phyloP scores from a whole-genome alignment of 2,797 vertebrate species.

The Falco naumanni region DNA sequence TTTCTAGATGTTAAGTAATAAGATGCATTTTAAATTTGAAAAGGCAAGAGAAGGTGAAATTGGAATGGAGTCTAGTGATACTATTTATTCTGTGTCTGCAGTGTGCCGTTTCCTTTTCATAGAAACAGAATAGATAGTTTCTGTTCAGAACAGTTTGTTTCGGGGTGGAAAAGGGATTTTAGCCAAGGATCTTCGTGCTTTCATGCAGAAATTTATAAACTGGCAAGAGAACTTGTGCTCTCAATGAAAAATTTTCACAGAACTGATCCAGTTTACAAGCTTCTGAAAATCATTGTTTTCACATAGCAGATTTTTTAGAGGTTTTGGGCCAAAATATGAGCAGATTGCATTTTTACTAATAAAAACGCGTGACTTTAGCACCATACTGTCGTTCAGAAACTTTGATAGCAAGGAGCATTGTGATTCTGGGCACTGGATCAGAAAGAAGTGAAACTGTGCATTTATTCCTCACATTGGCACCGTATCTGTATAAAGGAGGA shows the following conservation, averaged over 20 bases:
- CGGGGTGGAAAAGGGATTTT: slow-evolving; percentile 25
- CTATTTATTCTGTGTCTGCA: slow-evolving; percentile 24
- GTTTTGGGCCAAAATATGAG: slow-evolving; percentile 40
- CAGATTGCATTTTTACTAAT: slow-evolving; percentile 56
- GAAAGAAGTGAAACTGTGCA: not conserved
- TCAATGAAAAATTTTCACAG: slow-evolving; percentile 16
- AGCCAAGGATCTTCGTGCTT: slow-evolving; percentile 52
- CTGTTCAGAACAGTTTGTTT: slow-evolving; percentile 65
- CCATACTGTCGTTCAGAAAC: slow-evolving; percentile 24
- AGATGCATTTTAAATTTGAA: not conserved
- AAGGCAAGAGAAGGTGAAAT: not conserved
- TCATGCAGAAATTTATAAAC: slow-evolving; percentile 35
- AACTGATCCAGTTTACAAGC: slow-evolving; percentile 50
- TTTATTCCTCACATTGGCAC: not conserved
- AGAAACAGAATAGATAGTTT: slow-evolving; percentile 40
- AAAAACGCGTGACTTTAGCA: not conserved
- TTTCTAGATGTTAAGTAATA: not conserved
- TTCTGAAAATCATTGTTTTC: slow-evolving; percentile 53
- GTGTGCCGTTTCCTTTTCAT: slow-evolving; percentile 9
- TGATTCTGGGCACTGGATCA: slow-evolving; percentile 48
- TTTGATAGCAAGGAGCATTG: slow-evolving; percentile 13
- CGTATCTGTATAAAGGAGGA: not conserved
- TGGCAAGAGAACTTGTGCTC: slow-evolving; percentile 25
- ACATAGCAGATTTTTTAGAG: slow-evolving; percentile 25
- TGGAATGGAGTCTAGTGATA: not conserved